These are phyloP conservation scores for Tyria jacobaeae DNA, from an alignment of 2,888 invertebrate species.

Conservation along the genomic window DNA sequence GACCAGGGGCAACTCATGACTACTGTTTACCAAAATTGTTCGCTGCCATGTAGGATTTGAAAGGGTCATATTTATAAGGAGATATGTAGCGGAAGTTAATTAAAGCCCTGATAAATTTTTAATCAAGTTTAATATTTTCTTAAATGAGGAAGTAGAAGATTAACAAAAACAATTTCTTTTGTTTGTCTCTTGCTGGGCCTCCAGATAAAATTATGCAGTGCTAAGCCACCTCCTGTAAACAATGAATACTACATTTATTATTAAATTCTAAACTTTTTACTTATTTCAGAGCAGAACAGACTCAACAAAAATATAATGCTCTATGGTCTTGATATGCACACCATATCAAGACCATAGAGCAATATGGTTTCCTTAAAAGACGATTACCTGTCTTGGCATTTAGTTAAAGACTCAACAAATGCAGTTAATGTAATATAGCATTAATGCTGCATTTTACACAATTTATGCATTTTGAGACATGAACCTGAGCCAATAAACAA, in stretches of 20 bases:
- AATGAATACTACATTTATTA: background rate
- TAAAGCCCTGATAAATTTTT: background rate
- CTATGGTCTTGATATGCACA: too few relatives aligned
- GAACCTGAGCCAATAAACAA: conserved; percentile 2
- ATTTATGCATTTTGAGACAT: background rate
- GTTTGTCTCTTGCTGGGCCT: background rate
- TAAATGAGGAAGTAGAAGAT: too few relatives aligned
- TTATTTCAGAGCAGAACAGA: background rate
- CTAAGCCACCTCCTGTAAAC: conserved; percentile 3
- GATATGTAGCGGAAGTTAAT: background rate
- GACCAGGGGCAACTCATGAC: background rate
- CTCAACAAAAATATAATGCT: background rate
- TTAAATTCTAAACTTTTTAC: background rate
- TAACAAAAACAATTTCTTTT: background rate
- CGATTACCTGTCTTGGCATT: background rate
- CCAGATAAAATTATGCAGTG: background rate
- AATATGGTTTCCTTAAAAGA: conserved; percentile 5
- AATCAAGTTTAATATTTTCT: too few relatives aligned
- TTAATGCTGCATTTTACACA: conserved; percentile 1
- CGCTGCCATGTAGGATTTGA: background rate
- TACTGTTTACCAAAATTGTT: conserved; percentile 2
- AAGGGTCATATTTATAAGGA: conserved; percentile 6
- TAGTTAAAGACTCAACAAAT: background rate
- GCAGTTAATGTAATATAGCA: background rate
- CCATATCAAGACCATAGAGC: background rate